Evolutionary conservation across 2,113 vertebrate species (phyloP).

Genomic region (Lampris incognitus): DNA sequence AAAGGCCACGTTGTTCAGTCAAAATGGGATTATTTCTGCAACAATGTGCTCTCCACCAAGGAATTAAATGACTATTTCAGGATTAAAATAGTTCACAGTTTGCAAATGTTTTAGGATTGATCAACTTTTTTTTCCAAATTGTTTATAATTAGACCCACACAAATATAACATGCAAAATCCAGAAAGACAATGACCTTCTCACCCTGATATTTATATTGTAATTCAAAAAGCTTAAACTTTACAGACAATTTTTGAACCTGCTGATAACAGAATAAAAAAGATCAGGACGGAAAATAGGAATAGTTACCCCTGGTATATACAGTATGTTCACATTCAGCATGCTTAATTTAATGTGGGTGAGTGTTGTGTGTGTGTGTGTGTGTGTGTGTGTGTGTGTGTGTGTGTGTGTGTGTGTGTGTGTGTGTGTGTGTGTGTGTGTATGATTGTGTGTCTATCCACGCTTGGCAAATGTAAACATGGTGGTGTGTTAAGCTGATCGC

Average conservation of each 20-base stretch:
- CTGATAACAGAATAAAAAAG: no score
- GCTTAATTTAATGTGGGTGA: background rate
- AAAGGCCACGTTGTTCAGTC: background rate
- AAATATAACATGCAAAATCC: no score
- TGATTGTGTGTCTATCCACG: conserved; percentile 30
- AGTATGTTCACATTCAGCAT: conserved; percentile 5
- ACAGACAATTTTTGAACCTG: no score
- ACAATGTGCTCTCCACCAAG: no score
- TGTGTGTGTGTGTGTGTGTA: conserved; percentile 1
- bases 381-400: conserved; percentile 7
- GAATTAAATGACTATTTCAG: no score
- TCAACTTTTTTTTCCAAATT: no score
- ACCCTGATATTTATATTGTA: no score
- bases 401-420: conserved; percentile 3
- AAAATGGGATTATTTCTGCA: background rate
- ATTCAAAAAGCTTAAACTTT: no score
- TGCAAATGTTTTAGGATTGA: no score
- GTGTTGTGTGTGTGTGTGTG: background rate
- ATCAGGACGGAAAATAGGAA: background rate
- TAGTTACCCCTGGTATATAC: background rate
- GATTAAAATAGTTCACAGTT: no score
- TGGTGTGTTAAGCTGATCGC: conserved; percentile 71
- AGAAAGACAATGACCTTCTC: no score
- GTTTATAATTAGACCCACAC: no score
- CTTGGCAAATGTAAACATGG: conserved; percentile 68